A percentile compares a stretch with the other conserved stretches of the same genome.
Evolutionary conservation across 2,113 vertebrate species (phyloP).

Genomic region (Thermophis baileyi): DNA sequence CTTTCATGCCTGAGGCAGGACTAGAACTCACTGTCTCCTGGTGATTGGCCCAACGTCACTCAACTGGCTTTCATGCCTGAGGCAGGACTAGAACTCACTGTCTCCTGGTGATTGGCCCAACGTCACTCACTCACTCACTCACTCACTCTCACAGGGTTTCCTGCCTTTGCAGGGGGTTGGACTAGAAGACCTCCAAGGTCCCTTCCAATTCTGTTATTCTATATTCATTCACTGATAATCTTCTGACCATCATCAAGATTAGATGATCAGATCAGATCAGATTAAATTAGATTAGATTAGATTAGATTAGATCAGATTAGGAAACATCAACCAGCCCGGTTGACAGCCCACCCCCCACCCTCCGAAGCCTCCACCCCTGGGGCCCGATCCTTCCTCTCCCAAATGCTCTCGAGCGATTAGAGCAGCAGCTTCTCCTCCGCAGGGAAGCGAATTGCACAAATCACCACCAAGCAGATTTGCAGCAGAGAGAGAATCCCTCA

Average conservation of each 20-base stretch:
- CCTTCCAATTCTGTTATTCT: too few relatives aligned
- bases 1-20: too few relatives aligned
- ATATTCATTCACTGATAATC: not conserved
- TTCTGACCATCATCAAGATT: not conserved
- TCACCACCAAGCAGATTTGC: constrained; percentile 54
- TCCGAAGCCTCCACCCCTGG: not conserved
- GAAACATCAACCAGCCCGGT: not conserved
- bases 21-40: too few relatives aligned
- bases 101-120: too few relatives aligned
- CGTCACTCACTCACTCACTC: not conserved
- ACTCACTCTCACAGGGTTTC: not conserved
- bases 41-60: too few relatives aligned
- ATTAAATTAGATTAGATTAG: not conserved
- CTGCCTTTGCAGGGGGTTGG: too few relatives aligned
- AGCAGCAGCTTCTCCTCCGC: not conserved
- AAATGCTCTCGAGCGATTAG: not conserved
- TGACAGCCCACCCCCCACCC: rapidly evolving
- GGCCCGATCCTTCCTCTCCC: not conserved
- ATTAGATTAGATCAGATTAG: not conserved
- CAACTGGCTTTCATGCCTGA: too few relatives aligned
- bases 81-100: too few relatives aligned
- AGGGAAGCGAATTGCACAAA: constrained; percentile 55
- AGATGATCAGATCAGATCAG: not conserved
- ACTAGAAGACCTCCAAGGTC: too few relatives aligned
- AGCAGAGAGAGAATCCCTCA: constrained; percentile 58